Evolutionary conservation across 1,140 invertebrate genomes (phyloP).

Genomic region (Augochlora pura): DNA sequence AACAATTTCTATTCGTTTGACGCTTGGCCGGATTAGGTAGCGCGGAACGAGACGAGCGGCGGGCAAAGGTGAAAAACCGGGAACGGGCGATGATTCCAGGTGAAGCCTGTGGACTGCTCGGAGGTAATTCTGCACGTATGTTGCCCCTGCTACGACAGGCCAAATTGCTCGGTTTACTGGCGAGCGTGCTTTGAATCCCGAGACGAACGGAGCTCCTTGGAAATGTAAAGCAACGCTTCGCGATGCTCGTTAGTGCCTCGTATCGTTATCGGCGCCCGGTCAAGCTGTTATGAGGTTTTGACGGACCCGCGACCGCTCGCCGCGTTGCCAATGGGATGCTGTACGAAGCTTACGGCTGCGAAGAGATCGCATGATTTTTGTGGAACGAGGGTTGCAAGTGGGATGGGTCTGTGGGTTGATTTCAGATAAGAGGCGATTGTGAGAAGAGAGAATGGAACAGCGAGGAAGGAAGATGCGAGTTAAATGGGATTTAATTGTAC

Average conservation of each 20-base stretch:
- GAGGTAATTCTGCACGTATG: slow-evolving; percentile 49
- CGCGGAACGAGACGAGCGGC: background rate
- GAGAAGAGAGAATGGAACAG: no score
- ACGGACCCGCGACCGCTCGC: background rate
- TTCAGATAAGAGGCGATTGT: no score
- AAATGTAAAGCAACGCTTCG: slow-evolving; percentile 35
- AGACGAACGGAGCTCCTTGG: slow-evolving; percentile 33
- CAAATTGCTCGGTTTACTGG: slow-evolving; percentile 53
- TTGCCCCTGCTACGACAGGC: slow-evolving; percentile 8
- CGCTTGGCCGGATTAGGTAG: background rate
- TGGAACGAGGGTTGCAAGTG: no score
- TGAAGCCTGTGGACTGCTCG: slow-evolving; percentile 25
- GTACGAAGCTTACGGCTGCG: no score
- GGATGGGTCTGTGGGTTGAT: no score
- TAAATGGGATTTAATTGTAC: no score
- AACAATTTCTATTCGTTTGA: slow-evolving; percentile 6
- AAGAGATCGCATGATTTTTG: no score
- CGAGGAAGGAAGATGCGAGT: no score
- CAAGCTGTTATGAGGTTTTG: background rate
- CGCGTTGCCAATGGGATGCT: background rate
- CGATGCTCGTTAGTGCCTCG: slow-evolving; percentile 4
- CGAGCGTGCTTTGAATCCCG: slow-evolving; percentile 46
- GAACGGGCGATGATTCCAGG: slow-evolving; percentile 22
- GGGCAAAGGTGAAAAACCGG: background rate
- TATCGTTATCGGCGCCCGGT: background rate